Conservation (phyloP, 2,797 vertebrate genomes). For the Vespertilio murinus region DNA sequence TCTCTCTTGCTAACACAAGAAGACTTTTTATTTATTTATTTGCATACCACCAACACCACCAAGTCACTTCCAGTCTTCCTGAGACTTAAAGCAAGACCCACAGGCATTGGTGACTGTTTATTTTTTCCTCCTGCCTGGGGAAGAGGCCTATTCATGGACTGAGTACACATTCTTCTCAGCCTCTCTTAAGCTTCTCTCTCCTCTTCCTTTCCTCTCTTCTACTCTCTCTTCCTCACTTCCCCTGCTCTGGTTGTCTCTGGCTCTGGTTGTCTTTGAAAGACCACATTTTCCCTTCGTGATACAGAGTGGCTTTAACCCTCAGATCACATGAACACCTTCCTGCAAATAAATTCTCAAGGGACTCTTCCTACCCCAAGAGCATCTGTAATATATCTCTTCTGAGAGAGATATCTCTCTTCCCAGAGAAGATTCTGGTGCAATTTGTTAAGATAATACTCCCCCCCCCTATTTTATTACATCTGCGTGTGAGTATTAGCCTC, state of each 20-base stretch:
- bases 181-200: not conserved
- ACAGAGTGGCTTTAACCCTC: not conserved
- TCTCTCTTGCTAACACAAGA: not conserved
- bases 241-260: too few relatives aligned
- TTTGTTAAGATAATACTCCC: not conserved
- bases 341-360: not conserved
- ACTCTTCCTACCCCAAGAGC: not conserved
- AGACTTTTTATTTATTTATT: not conserved
- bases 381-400: not conserved
- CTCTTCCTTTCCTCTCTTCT: not conserved
- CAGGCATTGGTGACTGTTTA: not conserved
- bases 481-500: not conserved
- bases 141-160: not conserved
- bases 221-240: not conserved
- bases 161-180: not conserved
- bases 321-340: not conserved
- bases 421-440: not conserved
- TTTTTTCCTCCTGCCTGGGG: not conserved
- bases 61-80: not conserved
- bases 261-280: not conserved
- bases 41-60: not conserved
- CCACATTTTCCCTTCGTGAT: not conserved
- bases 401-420: not conserved
- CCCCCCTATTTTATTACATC: not conserved
- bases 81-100: not conserved